A percentile compares a stretch with the other conserved stretches of the same genome.
Evolutionary conservation across 2,797 vertebrate genomes (phyloP).

Genomic region (Tinamus major): DNA sequence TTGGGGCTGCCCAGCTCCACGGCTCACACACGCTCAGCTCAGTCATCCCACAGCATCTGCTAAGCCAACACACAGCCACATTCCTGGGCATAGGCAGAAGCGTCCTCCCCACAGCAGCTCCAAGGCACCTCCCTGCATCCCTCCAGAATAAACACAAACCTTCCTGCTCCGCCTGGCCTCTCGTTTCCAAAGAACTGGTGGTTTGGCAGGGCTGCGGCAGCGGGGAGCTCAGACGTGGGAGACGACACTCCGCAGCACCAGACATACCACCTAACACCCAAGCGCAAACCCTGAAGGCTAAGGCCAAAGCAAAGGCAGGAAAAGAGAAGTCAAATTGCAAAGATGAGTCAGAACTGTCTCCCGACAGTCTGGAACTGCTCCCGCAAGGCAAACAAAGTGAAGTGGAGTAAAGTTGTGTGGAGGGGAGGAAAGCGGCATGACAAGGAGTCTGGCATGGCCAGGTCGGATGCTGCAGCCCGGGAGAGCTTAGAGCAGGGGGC

Average conservation of each 20-base stretch:
- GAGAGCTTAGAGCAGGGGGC: too few species aligned
- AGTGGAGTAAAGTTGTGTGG: too few species aligned
- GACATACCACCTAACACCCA: conserved; percentile 20
- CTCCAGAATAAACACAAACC: conserved; percentile 25
- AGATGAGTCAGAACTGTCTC: background rate
- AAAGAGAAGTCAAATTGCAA: background rate
- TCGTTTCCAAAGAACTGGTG: background rate
- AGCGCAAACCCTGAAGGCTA: background rate
- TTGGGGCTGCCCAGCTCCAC: background rate
- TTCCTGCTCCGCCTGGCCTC: conserved; percentile 21
- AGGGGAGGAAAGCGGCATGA: too few species aligned
- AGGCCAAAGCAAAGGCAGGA: background rate
- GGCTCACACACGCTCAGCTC: background rate
- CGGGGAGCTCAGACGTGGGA: background rate
- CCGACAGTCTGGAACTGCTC: background rate
- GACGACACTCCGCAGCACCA: background rate
- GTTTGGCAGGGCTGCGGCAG: conserved; percentile 23
- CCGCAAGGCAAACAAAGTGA: too few species aligned
- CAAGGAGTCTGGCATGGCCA: too few species aligned
- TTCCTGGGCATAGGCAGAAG: background rate
- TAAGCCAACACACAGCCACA: background rate
- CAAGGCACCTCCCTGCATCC: background rate
- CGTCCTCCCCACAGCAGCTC: background rate
- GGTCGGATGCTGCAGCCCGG: too few species aligned
- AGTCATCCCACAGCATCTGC: background rate